Percentiles rank a stretch among this genome's conserved stretches.
phyloP scores from a whole-genome alignment of 2,888 invertebrate species.

The Drosophila prostipennis region DNA sequence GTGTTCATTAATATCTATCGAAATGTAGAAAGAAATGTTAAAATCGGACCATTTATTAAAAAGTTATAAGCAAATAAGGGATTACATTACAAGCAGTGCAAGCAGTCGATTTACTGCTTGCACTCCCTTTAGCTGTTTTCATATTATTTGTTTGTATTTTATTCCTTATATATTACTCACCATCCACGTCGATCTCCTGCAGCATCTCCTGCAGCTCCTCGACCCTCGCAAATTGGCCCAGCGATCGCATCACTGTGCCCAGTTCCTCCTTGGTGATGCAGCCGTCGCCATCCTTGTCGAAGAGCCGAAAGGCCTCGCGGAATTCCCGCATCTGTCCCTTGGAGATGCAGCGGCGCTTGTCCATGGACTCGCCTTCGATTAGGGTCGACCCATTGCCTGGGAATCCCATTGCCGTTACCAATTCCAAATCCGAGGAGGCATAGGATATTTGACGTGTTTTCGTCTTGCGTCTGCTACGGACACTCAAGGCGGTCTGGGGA shows the following conservation, averaged over 20 bases:
- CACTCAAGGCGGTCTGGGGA: conserved; percentile 42
- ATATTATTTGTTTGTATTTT: too few relatives aligned
- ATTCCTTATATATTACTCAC: conserved; percentile 81
- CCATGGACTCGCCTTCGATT: conserved; percentile 53
- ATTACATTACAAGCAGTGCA: too few relatives aligned
- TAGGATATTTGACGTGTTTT: conserved; percentile 78
- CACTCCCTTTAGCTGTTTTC: too few relatives aligned
- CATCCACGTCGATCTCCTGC: conserved; percentile 92
- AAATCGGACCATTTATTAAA: too few relatives aligned
- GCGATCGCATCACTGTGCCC: conserved; percentile 93
- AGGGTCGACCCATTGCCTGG: conserved; percentile 11
- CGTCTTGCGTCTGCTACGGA: conserved; percentile 71
- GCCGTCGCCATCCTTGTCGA: conserved; percentile 95
- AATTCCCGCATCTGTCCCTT: conserved; percentile 94
- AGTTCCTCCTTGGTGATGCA: conserved; percentile 94
- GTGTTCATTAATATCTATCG: too few relatives aligned
- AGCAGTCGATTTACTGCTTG: too few relatives aligned
- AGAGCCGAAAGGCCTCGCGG: conserved; percentile 93
- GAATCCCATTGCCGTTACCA: conserved; percentile 40
- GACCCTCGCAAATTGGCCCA: conserved; percentile 94
- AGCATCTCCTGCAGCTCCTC: conserved; percentile 95
- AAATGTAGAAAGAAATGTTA: too few relatives aligned
- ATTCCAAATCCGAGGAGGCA: conserved; percentile 59
- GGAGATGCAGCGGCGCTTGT: conserved; percentile 83
- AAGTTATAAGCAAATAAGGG: too few relatives aligned